These are phyloP conservation scores for Actinia tenebrosa DNA, from an alignment of 64 coral and sea anemone species.

Conservation along the genomic window DNA sequence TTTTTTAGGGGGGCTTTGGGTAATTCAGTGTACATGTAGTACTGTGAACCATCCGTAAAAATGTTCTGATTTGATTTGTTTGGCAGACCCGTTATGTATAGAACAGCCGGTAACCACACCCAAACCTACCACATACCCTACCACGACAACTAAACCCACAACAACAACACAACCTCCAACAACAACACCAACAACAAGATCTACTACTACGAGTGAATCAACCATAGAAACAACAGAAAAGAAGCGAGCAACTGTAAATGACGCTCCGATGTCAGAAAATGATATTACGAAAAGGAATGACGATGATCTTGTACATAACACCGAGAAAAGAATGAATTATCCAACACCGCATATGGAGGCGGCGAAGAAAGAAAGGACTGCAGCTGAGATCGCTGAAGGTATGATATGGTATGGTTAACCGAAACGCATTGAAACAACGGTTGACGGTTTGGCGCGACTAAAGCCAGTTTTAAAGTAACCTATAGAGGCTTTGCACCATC, in stretches of 20 bases:
- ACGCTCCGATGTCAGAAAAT: not conserved
- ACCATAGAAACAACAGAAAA: not conserved
- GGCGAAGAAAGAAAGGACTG: not conserved
- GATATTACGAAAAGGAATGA: not conserved
- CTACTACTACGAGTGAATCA: not conserved
- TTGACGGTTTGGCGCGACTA: not conserved
- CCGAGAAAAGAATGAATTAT: not conserved
- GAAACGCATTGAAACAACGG: too few relatives aligned
- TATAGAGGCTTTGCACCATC: too few relatives aligned
- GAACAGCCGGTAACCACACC: not conserved
- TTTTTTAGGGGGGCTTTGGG: too few relatives aligned
- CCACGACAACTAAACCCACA: conserved; percentile 15
- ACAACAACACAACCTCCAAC: not conserved
- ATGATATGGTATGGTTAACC: not conserved
- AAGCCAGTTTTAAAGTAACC: too few relatives aligned
- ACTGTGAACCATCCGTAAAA: too few relatives aligned
- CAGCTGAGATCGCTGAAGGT: conserved; percentile 13
- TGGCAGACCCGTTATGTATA: not conserved
- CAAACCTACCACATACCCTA: not conserved
- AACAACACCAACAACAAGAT: not conserved
- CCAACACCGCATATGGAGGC: not conserved
- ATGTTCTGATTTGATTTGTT: not conserved
- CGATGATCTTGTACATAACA: not conserved
- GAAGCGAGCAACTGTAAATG: not conserved
- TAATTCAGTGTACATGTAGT: too few relatives aligned